Conservation (phyloP, 2,113 vertebrate species). For the Halichoerus grypus region DNA sequence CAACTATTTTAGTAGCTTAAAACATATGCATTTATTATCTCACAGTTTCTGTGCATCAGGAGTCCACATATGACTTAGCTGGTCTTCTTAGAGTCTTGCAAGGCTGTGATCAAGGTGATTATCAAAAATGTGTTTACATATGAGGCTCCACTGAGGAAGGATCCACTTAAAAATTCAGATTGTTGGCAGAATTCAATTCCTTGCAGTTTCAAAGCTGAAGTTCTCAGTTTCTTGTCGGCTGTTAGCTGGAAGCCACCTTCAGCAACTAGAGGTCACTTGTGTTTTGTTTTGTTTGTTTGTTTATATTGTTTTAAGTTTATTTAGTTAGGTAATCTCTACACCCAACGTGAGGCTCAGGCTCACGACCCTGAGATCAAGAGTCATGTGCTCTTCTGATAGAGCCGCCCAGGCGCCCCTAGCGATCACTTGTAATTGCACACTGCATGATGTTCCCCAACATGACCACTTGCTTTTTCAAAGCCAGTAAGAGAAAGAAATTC, state of each 20-base stretch:
- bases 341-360: not conserved
- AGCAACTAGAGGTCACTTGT: not conserved
- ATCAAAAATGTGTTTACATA: not conserved
- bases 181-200: not conserved
- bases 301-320: not conserved
- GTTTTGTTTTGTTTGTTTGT: not conserved
- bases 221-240: not conserved
- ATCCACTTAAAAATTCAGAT: not conserved
- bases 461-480: not conserved
- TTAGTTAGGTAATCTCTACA: not conserved
- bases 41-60: not conserved
- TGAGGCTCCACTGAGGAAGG: not conserved
- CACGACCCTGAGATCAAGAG: not conserved
- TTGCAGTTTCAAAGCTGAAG: not conserved
- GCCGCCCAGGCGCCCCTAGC: not conserved
- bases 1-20: not conserved
- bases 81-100: not conserved
- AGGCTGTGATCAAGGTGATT: not conserved
- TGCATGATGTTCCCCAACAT: not conserved
- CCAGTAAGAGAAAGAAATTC: not conserved
- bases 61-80: not conserved
- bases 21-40: not conserved
- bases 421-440: not conserved
- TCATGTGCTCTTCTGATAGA: not conserved
- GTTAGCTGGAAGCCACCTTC: not conserved